Base-by-base conservation (phyloP, 1,140 invertebrate species). In the Drosophila parvula region DNA sequence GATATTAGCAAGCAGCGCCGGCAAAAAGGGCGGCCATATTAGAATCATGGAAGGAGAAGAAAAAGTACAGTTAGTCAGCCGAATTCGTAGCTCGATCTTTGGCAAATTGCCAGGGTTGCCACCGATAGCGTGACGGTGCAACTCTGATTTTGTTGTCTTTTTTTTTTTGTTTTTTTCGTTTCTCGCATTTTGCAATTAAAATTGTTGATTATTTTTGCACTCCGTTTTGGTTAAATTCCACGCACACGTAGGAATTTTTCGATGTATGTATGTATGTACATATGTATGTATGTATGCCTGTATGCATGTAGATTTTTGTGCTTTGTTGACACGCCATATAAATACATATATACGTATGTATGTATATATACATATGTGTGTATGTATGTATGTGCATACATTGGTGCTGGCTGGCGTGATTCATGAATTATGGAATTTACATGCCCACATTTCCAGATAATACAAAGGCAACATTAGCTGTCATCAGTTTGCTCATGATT, bases 351-450 rank as follows among this genome's bases (percentile, higher is more conserved):
- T 32, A 12, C n/a, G n/a, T 27, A 27, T 53, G 9, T 34, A 50
- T n/a, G 4, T 4, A 30, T 34, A 12, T 14, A 32, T 3, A 55
- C 6, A 40, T 32, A 38, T 14, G 40, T 56, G 30, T 40, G 5
- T 71, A 50, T 2, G 8, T 59, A 58, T 38, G 12, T 45, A 61
- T 14, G 4, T 47, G 38, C 6, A 55, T 55, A 32, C 51, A 44
- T 78, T 74, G 57, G 74, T 78, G 59, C 74, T 62, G 48, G 38
- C 40, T 57, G 60, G 34, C 36, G 57, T 83, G 80, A 83, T 64
- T 83, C 76, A 83, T 79, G 70, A 82, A 45, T 64, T 71, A 63
- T 76, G 65, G 57, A 78, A 83, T 79, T 79, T 82, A 61, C 63
- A 70, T 74, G 56, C 45, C 71, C 58, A 65, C 48, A 59, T 56